Evolutionary conservation across 2,113 vertebrate species (phyloP).

Genomic region (Oreochromis spilurus): DNA sequence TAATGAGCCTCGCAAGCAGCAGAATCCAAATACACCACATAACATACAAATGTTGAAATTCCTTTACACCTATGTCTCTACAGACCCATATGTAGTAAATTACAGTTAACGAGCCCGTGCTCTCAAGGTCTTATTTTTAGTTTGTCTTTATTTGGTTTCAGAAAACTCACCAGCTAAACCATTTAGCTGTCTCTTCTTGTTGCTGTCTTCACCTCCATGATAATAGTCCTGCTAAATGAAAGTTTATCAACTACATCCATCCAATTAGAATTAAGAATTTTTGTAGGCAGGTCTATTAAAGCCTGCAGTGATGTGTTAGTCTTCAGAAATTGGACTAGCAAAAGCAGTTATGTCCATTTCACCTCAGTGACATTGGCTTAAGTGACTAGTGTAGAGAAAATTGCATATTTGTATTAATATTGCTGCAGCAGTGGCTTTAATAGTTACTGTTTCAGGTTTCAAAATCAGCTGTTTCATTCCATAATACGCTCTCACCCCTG

Average conservation of each 20-base stretch:
- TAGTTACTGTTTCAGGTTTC: background rate
- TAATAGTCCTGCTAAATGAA: background rate
- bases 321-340: background rate
- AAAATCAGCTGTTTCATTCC: background rate
- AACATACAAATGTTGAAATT: background rate
- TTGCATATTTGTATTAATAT: background rate
- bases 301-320: rapidly evolving
- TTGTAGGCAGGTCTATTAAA: background rate
- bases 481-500: rapidly evolving
- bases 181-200: background rate
- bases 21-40: background rate
- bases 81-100: background rate
- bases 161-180: background rate
- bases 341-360: background rate
- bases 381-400: background rate
- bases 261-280: background rate
- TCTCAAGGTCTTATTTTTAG: background rate
- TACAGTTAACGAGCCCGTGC: background rate
- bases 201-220: background rate
- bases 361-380: background rate
- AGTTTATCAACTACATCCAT: background rate
- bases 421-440: background rate
- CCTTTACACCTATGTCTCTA: background rate
- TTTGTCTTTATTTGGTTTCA: background rate
- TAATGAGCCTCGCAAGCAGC: background rate